Conservation (phyloP, 1,140 invertebrate genomes). For the Dendroctonus valens region DNA sequence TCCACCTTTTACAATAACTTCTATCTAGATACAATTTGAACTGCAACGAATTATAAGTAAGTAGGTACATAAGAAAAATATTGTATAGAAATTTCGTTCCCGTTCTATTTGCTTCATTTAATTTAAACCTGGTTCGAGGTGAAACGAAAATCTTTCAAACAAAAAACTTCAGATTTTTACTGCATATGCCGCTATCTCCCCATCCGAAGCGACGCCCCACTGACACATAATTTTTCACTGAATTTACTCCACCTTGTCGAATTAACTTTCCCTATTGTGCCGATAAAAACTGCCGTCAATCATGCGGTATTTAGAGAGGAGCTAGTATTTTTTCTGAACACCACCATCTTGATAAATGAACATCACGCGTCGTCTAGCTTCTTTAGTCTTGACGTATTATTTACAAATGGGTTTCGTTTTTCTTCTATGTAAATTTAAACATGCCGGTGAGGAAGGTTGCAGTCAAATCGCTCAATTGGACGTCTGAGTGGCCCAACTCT, state of each 20-base stretch:
- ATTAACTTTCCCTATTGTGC: slow-evolving; percentile 21
- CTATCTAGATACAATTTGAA: too few species aligned
- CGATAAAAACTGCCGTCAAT: slow-evolving; percentile 12
- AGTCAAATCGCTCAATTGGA: too few species aligned
- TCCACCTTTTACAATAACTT: too few species aligned
- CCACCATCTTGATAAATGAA: slow-evolving; percentile 31
- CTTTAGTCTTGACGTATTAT: slow-evolving; percentile 32
- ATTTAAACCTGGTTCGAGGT: too few species aligned
- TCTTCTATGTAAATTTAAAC: too few species aligned
- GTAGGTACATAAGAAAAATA: too few species aligned
- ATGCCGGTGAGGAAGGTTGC: too few species aligned
- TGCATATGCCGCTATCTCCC: not conserved
- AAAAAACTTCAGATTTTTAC: not conserved
- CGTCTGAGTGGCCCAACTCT: too few species aligned
- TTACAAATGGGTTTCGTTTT: slow-evolving; percentile 20
- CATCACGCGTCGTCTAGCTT: not conserved
- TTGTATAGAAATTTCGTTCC: too few species aligned
- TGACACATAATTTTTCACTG: slow-evolving; percentile 20
- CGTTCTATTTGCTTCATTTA: too few species aligned
- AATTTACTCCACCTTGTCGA: slow-evolving; percentile 25
- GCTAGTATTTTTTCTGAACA: slow-evolving; percentile 9
- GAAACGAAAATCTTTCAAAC: too few species aligned
- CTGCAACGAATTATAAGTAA: too few species aligned
- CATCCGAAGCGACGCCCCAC: not conserved
- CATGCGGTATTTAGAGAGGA: not conserved